Percentiles rank a stretch among this genome's conserved stretches.
Conservation (phyloP, 2,113 vertebrate genomes). For the Pangasianodon hypophthalmus region DNA sequence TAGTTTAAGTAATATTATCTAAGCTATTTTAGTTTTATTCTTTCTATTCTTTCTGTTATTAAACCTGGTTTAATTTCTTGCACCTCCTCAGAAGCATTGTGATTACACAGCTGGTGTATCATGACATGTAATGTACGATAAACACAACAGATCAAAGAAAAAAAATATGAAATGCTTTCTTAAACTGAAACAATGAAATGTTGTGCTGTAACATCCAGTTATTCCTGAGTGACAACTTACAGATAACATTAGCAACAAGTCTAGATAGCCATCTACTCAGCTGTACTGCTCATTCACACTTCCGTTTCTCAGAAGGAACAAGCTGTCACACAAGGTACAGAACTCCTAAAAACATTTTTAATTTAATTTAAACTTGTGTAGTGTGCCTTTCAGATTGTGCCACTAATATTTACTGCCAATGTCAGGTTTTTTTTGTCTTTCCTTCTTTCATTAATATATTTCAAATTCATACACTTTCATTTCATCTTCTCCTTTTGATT, state of each 20-base stretch:
- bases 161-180: not conserved
- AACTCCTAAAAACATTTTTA: not conserved
- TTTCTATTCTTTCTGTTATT: not conserved
- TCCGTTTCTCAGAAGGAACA: not conserved
- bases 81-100: not conserved
- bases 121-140: not conserved
- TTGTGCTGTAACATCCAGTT: not conserved
- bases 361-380: no score
- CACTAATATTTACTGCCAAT: not conserved
- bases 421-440: not conserved
- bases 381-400: not conserved
- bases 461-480: conserved; percentile 12
- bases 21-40: not conserved
- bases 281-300: not conserved
- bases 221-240: not conserved
- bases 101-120: not conserved
- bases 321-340: not conserved
- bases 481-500: not conserved
- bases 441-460: not conserved
- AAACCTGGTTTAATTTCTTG: not conserved
- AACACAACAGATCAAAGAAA: not conserved
- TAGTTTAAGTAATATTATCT: no score
- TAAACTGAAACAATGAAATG: not conserved
- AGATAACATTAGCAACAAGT: not conserved
- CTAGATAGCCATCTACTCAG: not conserved